These are phyloP conservation scores for Echinops telfairi DNA, from an alignment of 2,113 vertebrate species.

Conservation along the genomic window DNA sequence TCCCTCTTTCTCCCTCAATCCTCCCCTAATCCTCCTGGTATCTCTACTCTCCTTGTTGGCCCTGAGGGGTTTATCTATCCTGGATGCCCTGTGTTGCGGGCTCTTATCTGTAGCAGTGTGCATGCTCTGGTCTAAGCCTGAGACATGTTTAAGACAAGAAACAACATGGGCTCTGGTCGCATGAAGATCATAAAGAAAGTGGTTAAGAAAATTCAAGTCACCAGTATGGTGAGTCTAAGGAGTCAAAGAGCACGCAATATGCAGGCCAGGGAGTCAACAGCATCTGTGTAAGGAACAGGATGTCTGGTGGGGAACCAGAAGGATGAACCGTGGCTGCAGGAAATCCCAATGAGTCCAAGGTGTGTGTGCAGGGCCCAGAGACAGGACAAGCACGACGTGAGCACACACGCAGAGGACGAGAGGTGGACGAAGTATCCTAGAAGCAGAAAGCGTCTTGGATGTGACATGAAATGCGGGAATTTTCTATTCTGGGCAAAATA, in stretches of 20 bases:
- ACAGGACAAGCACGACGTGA: not conserved
- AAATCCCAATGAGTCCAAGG: not conserved
- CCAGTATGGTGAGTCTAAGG: too few relatives aligned
- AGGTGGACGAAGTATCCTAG: not conserved
- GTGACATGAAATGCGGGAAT: too few relatives aligned
- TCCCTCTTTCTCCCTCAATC: too few relatives aligned
- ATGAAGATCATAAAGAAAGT: not conserved
- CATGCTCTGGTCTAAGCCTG: too few relatives aligned
- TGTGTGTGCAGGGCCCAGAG: too few relatives aligned
- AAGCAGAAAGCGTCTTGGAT: too few relatives aligned
- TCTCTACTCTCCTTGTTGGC: too few relatives aligned
- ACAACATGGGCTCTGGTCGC: not conserved
- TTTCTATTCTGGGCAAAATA: too few relatives aligned
- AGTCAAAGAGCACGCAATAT: not conserved
- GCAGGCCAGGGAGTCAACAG: not conserved
- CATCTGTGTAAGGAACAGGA: not conserved
- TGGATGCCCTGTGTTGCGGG: too few relatives aligned
- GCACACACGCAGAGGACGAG: not conserved
- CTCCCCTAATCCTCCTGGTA: too few relatives aligned
- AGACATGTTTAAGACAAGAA: not conserved
- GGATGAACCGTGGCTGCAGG: not conserved
- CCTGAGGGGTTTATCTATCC: too few relatives aligned
- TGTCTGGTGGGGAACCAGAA: not conserved
- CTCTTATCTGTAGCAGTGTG: too few relatives aligned
- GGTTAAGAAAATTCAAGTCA: not conserved